phyloP scores from a whole-genome alignment of 2,797 vertebrate genomes.

The Channa striata region DNA sequence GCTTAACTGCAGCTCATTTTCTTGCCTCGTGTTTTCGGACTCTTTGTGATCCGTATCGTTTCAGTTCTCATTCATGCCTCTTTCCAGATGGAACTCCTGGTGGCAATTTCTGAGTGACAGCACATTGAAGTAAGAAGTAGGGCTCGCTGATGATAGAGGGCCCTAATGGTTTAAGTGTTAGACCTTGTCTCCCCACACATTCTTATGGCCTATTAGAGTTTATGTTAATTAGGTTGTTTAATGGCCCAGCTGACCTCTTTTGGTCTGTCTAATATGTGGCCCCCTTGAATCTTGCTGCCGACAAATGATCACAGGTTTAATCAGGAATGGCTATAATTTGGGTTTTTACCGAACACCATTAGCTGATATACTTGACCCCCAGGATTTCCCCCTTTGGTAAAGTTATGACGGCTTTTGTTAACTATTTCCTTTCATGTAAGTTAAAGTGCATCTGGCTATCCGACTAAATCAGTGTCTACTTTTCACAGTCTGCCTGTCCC shows the following conservation, averaged over 20 bases:
- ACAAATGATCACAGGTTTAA: slow-evolving; percentile 66
- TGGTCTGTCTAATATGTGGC: slow-evolving; percentile 52
- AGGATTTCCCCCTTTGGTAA: slow-evolving; percentile 24
- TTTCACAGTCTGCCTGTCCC: slow-evolving; percentile 69
- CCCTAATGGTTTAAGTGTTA: slow-evolving; percentile 70
- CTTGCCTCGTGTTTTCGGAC: slow-evolving; percentile 57
- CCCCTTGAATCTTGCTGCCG: slow-evolving; percentile 57
- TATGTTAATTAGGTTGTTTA: slow-evolving; percentile 77
- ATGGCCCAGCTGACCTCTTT: slow-evolving; percentile 68
- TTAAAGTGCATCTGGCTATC: slow-evolving; percentile 52
- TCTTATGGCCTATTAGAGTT: slow-evolving; percentile 67
- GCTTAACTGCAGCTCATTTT: slow-evolving; percentile 54
- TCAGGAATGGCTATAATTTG: slow-evolving; percentile 53
- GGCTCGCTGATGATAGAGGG: slow-evolving; percentile 53
- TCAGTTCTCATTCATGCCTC: slow-evolving; percentile 62
- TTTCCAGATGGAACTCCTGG: slow-evolving; percentile 66
- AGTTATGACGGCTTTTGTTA: slow-evolving; percentile 40
- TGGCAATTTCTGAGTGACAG: slow-evolving; percentile 47
- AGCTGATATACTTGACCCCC: slow-evolving; percentile 33
- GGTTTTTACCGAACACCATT: slow-evolving; percentile 59
- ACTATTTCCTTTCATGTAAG: slow-evolving; percentile 29
- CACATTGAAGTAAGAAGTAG: slow-evolving; percentile 29
- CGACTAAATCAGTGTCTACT: slow-evolving; percentile 69
- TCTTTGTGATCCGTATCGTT: slow-evolving; percentile 73
- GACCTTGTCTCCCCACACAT: slow-evolving; percentile 59